Conservation (phyloP, 2,888 invertebrate genomes). For the Neoitamus cyanurus region DNA sequence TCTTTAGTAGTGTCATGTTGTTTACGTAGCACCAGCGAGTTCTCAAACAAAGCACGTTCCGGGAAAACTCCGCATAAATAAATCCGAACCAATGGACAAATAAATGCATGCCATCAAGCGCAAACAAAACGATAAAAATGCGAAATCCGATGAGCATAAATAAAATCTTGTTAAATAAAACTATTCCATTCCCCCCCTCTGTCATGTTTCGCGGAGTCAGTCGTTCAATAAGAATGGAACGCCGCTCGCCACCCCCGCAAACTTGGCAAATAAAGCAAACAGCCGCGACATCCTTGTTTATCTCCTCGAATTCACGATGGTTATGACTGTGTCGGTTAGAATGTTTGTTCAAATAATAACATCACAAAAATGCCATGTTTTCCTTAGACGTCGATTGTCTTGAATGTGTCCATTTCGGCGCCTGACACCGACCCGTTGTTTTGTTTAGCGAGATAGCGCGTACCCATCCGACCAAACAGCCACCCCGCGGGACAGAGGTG, state of each 20-base stretch:
- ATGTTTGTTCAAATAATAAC: slow-evolving; percentile 34
- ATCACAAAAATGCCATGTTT: neutral
- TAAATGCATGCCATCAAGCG: neutral
- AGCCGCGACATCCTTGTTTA: slow-evolving; percentile 13
- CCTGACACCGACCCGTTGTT: neutral
- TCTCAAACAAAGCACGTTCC: neutral
- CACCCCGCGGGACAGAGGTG: neutral
- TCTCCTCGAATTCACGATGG: slow-evolving; percentile 42
- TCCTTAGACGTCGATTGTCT: slow-evolving; percentile 22
- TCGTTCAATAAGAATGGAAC: neutral
- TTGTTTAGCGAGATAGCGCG: neutral
- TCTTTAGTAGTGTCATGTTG: neutral
- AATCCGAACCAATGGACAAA: neutral
- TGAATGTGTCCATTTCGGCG: slow-evolving; percentile 1
- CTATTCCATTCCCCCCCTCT: neutral
- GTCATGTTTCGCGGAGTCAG: neutral
- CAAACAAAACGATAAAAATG: neutral
- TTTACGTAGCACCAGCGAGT: neutral
- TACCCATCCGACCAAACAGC: neutral
- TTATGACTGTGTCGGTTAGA: neutral
- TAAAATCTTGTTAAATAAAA: neutral
- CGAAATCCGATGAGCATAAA: neutral
- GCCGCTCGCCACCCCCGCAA: neutral
- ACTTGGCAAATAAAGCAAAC: neutral
- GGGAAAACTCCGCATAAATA: neutral